Evolutionary conservation across 2,113 vertebrate species (phyloP), one percentile per base, ranked within the genome.

Genomic region (Rhinichthys klamathensis): DNA sequence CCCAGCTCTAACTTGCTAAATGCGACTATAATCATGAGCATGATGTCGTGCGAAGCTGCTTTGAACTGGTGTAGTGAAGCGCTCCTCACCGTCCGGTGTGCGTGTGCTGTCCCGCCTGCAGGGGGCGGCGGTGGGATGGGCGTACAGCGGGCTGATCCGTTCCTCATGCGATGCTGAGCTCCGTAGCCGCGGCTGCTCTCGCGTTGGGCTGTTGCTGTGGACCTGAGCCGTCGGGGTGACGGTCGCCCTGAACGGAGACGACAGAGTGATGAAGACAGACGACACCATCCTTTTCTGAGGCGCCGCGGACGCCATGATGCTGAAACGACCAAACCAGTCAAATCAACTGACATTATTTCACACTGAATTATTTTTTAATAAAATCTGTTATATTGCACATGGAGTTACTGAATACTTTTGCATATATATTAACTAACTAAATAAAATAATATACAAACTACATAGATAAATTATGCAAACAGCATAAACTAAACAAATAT

Each of bases 231-330:
- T 92, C 88, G 89, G 92, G 3, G 93, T 93, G 82, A 93, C 85
- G 0, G 93, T 95, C 84, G 93, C 93, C 63, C 86, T 89, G 75
- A 92, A 92, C 0, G 97, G 97, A 16, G 96, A 92, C 0, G 94
- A 87, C 70, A 99, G 93, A 13, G 96, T 97, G 93, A 99, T 98
- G 90, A 97, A 98, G 84, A 98, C 86, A 0, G 97, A 98, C 0
- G 97, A 98, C 60, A 97, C 94, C 0, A 98, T 93, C 88, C 96
- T 96, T 90, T 96, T 98, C 88, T 95, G 94, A 0, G 91, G 89
- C 60, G 89, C 88, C n/a, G 93, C 92, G 6, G 94, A 92, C 41
- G 94, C 92, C 94, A 95, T 95, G 56, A 46, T 69, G 67, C 88
- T 89, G 74, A 10, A 83, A 38, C 46, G 38, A 75, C 61, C 58